Conservation (phyloP, 1,140 invertebrate species). For the Drosophila funebris region DNA sequence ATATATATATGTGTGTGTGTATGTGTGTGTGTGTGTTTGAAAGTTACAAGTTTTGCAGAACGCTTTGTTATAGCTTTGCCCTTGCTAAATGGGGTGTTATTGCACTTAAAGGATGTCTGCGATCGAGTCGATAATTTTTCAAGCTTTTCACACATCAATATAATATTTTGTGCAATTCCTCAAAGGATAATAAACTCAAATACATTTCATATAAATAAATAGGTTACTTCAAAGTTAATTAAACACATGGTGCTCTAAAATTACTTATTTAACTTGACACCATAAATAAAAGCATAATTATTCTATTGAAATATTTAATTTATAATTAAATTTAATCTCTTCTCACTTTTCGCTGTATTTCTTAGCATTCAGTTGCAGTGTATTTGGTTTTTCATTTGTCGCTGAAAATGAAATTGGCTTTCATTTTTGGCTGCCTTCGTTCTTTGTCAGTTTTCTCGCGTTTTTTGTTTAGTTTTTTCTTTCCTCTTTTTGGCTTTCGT, state of each 20-base stretch:
- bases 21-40: neutral
- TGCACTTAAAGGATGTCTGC: conserved; percentile 36
- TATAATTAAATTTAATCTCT: too few species aligned
- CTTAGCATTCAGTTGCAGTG: neutral
- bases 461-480: conserved; percentile 1
- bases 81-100: conserved; percentile 41
- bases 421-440: neutral
- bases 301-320: too few species aligned
- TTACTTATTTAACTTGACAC: too few species aligned
- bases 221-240: too few species aligned
- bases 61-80: conserved; percentile 30
- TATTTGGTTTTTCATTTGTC: neutral
- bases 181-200: too few species aligned
- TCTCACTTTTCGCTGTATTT: neutral
- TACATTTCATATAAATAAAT: too few species aligned
- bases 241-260: too few species aligned
- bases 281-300: too few species aligned
- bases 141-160: neutral
- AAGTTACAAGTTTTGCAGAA: conserved; percentile 33
- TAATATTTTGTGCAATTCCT: neutral
- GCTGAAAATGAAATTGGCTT: neutral
- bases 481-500: conserved; percentile 20
- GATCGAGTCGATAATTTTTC: neutral
- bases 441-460: conserved; percentile 15
- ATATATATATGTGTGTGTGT: neutral